Evolutionary conservation across 2,888 invertebrate genomes (phyloP).

Genomic region (Epsilonema sp.): DNA sequence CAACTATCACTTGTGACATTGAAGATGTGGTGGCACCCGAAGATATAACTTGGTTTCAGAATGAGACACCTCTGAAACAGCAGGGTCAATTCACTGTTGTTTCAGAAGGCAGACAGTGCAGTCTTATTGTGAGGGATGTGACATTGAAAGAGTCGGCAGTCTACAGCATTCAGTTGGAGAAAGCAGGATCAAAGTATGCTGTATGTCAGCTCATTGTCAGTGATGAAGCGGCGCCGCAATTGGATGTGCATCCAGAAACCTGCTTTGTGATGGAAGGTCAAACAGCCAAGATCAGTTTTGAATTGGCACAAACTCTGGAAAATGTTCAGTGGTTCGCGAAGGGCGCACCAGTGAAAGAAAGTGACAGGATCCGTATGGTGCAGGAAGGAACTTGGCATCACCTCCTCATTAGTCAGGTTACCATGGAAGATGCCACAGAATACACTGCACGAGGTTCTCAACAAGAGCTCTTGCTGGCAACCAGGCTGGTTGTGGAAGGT

Average conservation of each 20-base stretch:
- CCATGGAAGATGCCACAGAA: conserved; percentile 18
- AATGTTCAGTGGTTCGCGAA: not conserved
- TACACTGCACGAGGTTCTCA: conserved; percentile 20
- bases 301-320: not conserved
- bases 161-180: conserved; percentile 1
- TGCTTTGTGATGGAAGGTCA: conserved; percentile 26
- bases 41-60: conserved; percentile 20
- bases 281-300: conserved; percentile 4
- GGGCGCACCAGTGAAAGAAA: not conserved
- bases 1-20: conserved; percentile 25
- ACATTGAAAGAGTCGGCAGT: not conserved
- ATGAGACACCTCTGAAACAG: conserved; percentile 15
- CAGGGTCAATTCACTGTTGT: not conserved
- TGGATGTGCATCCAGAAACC: conserved; percentile 17
- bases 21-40: conserved; percentile 15
- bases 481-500: conserved; percentile 26
- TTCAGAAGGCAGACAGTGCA: not conserved
- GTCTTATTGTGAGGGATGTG: not conserved
- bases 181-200: conserved; percentile 9
- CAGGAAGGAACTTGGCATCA: conserved; percentile 16
- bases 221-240: conserved; percentile 13
- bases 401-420: conserved; percentile 16
- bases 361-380: conserved; percentile 12
- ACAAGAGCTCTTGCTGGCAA: conserved; percentile 15
- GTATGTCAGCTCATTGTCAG: conserved; percentile 23